These are phyloP conservation scores for Puffinus mauretanicus DNA, from an alignment of 2,113 vertebrate genomes.

Conservation along the genomic window DNA sequence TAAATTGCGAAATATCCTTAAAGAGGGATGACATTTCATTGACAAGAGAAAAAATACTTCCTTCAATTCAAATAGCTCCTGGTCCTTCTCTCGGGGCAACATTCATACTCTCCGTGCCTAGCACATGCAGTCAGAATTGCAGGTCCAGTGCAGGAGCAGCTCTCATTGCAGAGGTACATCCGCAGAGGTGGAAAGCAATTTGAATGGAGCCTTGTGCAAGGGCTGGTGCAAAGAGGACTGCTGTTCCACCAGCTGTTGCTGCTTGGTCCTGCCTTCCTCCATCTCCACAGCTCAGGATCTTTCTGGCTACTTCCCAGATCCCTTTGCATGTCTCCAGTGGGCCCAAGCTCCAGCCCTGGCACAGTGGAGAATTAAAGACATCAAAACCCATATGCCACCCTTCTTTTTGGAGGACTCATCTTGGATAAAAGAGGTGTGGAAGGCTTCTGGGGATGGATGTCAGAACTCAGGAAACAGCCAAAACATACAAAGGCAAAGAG, in stretches of 20 bases:
- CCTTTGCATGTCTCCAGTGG: not conserved
- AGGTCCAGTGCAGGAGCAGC: not conserved
- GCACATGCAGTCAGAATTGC: not conserved
- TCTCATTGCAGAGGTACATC: not conserved
- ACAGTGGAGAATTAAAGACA: not conserved
- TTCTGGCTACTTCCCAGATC: not conserved
- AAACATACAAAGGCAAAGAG: not conserved
- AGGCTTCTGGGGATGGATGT: not conserved
- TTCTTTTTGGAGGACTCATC: not conserved
- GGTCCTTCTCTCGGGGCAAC: not conserved
- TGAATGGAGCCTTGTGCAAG: not conserved
- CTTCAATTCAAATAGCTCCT: not conserved
- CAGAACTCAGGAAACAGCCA: not conserved
- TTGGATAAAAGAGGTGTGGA: not conserved
- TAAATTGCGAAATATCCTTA: not conserved
- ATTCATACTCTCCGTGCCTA: not conserved
- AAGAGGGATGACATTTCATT: not conserved
- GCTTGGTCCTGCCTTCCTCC: not conserved
- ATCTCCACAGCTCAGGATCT: not conserved
- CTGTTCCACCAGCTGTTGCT: not conserved
- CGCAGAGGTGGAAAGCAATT: not conserved
- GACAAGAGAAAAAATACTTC: not conserved
- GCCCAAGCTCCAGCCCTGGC: not conserved
- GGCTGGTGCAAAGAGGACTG: not conserved
- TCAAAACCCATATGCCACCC: not conserved